Base-by-base conservation (phyloP, 2,888 invertebrate species). In the Scaptomyza caliginosa region DNA sequence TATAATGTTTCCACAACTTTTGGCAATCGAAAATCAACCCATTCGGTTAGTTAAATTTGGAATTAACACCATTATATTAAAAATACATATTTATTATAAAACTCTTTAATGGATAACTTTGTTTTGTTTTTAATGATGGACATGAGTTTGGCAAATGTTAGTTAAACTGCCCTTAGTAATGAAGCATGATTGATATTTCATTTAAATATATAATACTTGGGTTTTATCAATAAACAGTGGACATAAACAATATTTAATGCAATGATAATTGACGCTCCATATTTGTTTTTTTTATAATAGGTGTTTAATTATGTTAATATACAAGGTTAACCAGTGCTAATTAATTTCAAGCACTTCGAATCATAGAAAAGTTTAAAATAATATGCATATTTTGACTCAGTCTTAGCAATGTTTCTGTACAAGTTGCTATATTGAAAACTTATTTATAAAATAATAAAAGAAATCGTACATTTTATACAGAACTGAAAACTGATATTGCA, bases 221-320 rank as follows among this genome's bases (percentile, higher is more conserved):
- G 36, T 30, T 43, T 57, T 40, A 17, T 16, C 43, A 43, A 42
- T 49, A 42, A 32, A 34, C 40, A 34, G 50, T 67, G 54, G 49
- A 49, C 48, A 69, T 19, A 40, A 48, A 56, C 56, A 28, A 36
- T 34, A 26, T 49, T 60, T 70, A 60, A 66, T 63, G 76, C 65
- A 67, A 60, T 75, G 48, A 64, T 78, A 56, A 50, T 81, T 67
- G 46, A 86, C 84, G 84, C 79, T 77, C 65, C n/a, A n/a, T 71
- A 19, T 10, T 67, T 40, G 56, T 30, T 52, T 51, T 32, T 11
- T 59, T 45, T 40, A 32, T 52, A 19, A 2, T 13, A 11, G 11
- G 4, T 16, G 11, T 43, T 26, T 13, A 40, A 40, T 49, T 55
- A 67, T 48, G 10, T 68, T 49, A 59, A 52, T 17, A 43, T 11